Percentiles rank a stretch among this genome's conserved stretches.
phyloP scores from a whole-genome alignment of 2,888 invertebrate species.

The Leptinotarsa peninsularis region DNA sequence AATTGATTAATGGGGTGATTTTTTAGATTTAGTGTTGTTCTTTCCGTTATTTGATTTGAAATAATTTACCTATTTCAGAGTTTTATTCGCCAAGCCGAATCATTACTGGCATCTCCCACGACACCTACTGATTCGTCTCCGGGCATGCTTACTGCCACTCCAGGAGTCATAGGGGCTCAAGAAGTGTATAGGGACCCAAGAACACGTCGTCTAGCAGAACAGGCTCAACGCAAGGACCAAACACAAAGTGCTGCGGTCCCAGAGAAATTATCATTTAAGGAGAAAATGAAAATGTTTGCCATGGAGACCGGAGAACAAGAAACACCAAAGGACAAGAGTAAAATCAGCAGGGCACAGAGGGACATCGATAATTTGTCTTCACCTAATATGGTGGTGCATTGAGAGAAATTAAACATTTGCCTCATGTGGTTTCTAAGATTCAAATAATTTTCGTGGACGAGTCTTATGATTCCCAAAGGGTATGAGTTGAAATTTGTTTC shows the following conservation, averaged over 20 bases:
- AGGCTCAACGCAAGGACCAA: constrained; percentile 73
- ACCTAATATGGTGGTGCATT: constrained; percentile 62
- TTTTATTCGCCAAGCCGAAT: constrained; percentile 84
- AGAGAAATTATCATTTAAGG: constrained; percentile 95
- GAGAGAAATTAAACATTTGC: background rate
- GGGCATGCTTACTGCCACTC: constrained; percentile 74
- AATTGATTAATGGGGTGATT: background rate
- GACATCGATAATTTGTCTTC: constrained; percentile 83
- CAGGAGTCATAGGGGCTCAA: constrained; percentile 97
- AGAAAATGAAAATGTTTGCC: constrained; percentile 99
- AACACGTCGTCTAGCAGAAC: constrained; percentile 86
- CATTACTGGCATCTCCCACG: constrained; percentile 80
- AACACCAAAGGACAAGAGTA: constrained; percentile 94
- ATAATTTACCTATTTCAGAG: constrained; percentile 68
- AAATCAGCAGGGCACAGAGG: constrained; percentile 94
- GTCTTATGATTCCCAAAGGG: background rate
- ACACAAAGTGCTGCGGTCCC: constrained; percentile 77
- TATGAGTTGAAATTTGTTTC: constrained; percentile 3
- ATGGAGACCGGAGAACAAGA: constrained; percentile 93
- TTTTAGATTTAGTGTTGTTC: too few species aligned
- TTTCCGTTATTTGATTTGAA: too few species aligned
- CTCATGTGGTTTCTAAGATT: background rate
- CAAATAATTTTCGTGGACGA: background rate
- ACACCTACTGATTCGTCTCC: constrained; percentile 74
- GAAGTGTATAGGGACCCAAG: constrained; percentile 98